Evolutionary conservation across 2,888 invertebrate genomes (phyloP), one percentile per base, ranked within the genome.

Genomic region (Aleiodes testaceus): DNA sequence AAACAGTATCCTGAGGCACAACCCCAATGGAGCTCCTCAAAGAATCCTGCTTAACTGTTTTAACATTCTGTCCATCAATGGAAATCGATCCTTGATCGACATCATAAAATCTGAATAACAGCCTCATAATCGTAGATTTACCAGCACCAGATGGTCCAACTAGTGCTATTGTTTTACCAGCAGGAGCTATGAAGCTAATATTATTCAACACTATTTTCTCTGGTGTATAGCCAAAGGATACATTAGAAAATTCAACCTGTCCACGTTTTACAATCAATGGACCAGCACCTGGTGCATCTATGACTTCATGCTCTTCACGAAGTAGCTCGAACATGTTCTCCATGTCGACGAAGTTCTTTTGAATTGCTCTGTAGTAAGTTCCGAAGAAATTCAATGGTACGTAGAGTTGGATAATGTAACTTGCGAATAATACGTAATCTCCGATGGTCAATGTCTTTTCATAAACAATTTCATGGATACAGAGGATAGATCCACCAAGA

Each of bases 321-420:
- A 99, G 90, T 74, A 99, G 88, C 79, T 98, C 98, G 86, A 99
- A 97, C 99, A 99, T 98, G 87, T 99, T 99, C 88, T 99, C 99
- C 99, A 99, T 99, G 84, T 99, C 99, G 16, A 99, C 93, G 84
- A 99, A 99, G 84, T 97, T 96, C 89, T 96, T 97, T 86, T 99
- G 99, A 72, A 99, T 98, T 69, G 96, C 95, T 84, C 98, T 96
- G 85, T 99, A 99, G 84, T 97, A 98, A 2, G 98, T 98, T 30
- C 99, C 99, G 85, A 99, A 97, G 94, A 96, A 99, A 89, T 99
- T 99, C 65, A 99, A 89, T 0, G 99, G 99, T 72, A 95, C 95
- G 84, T 98, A 99, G 22, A 99, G 89, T 84, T 97, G 99, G 76
- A 97, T 92, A 18, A 99, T 93, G 83, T 99, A 99, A 1, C 97